phyloP scores from a whole-genome alignment of 1,140 invertebrate genomes.

The Microplitis mediator region DNA sequence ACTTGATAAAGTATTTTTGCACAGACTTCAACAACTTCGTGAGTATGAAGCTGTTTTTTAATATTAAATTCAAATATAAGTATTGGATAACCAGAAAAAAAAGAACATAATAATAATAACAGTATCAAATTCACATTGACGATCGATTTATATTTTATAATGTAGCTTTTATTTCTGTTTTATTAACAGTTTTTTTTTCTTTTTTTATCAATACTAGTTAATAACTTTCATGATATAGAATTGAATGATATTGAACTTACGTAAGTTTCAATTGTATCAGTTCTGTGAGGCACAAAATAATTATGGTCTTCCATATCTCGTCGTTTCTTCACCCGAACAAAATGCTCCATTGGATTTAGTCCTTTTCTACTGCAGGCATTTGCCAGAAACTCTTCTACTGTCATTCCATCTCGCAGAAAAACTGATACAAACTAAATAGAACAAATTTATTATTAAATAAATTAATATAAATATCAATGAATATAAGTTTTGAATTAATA shows the following conservation, averaged over 20 bases:
- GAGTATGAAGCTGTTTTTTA: slow-evolving; percentile 79
- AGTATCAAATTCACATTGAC: not conserved
- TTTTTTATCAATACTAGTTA: not conserved
- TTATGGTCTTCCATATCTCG: slow-evolving; percentile 94
- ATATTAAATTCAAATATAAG: slow-evolving; percentile 32
- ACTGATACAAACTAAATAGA: slow-evolving; percentile 75
- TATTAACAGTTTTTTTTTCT: too few species aligned
- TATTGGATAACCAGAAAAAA: not conserved
- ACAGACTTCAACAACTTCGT: slow-evolving; percentile 95
- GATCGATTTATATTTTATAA: not conserved
- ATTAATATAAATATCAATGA: too few species aligned
- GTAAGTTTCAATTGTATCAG: slow-evolving; percentile 92
- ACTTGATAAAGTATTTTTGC: slow-evolving; percentile 97
- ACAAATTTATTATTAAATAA: slow-evolving; percentile 29
- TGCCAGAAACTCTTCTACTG: slow-evolving; percentile 93
- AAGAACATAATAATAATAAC: not conserved
- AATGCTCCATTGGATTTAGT: slow-evolving; percentile 92
- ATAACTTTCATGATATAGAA: not conserved
- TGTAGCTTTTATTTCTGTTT: too few species aligned
- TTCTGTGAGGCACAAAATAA: slow-evolving; percentile 92
- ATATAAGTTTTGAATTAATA: not conserved
- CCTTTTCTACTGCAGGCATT: slow-evolving; percentile 88
- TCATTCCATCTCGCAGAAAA: slow-evolving; percentile 87
- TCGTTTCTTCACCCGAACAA: slow-evolving; percentile 92
- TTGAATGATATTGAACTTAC: slow-evolving; percentile 68